Conservation (phyloP, 2,888 invertebrate species). For the Meiosimyza decipiens region DNA sequence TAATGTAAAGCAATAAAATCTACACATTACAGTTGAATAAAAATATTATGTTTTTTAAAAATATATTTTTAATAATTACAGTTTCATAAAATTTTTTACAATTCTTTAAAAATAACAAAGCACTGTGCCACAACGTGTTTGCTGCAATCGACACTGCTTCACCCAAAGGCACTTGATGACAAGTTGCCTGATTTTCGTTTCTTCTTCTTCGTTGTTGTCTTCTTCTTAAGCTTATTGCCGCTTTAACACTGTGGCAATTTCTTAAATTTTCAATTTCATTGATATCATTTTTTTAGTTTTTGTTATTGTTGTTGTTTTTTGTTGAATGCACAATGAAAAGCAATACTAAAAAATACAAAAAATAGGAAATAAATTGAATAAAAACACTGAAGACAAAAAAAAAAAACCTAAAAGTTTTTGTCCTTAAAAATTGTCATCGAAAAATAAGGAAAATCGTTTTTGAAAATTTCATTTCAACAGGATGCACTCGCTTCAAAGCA, state of each 20-base stretch:
- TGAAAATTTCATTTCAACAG: constrained; percentile 31
- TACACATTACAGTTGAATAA: too few species aligned
- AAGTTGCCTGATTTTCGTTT: constrained; percentile 20
- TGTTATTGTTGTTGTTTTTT: constrained; percentile 1
- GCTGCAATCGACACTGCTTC: background rate
- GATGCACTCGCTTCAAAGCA: constrained; percentile 11
- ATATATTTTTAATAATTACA: too few species aligned
- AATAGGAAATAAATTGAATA: background rate
- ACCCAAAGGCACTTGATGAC: constrained; percentile 23
- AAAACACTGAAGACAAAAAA: background rate
- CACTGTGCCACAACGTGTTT: too few species aligned
- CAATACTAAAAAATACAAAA: constrained; percentile 3
- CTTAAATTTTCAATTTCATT: constrained; percentile 31
- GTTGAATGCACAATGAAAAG: background rate
- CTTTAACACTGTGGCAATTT: constrained; percentile 24
- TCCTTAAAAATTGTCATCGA: constrained; percentile 19
- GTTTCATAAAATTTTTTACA: too few species aligned
- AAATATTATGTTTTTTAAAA: too few species aligned
- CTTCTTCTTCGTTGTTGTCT: background rate
- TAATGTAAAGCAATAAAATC: too few species aligned
- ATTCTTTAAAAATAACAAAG: too few species aligned
- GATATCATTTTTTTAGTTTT: constrained; percentile 3
- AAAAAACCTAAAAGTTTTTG: background rate
- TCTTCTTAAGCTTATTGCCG: background rate
- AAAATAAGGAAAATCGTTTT: constrained; percentile 14